Conservation (phyloP, 2,113 vertebrate species). For the Dinomys branickii region DNA sequence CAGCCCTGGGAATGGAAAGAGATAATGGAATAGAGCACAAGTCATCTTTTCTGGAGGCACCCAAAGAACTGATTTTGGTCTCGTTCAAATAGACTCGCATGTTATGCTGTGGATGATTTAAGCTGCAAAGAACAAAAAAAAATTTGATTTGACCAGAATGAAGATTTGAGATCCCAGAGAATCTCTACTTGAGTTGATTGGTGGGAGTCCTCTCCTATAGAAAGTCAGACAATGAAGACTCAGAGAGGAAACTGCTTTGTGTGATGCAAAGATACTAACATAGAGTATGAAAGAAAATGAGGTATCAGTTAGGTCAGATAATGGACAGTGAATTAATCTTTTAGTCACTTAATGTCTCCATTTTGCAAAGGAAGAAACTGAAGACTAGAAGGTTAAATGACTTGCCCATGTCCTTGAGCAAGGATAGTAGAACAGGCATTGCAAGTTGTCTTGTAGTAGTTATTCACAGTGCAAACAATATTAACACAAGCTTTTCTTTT, state of each 20-base stretch:
- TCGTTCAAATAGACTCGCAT: background rate
- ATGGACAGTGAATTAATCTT: constrained; percentile 8
- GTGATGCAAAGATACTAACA: background rate
- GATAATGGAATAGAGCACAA: background rate
- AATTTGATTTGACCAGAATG: background rate
- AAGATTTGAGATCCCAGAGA: background rate
- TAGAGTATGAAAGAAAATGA: background rate
- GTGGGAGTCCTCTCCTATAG: background rate
- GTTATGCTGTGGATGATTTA: background rate
- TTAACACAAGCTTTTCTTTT: too few relatives aligned
- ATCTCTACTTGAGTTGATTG: background rate
- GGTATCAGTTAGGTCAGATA: background rate
- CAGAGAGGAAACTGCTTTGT: background rate
- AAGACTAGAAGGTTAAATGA: background rate
- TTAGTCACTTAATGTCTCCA: background rate
- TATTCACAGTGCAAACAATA: too few relatives aligned
- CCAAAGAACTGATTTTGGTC: background rate
- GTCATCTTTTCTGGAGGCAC: background rate
- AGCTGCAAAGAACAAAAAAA: background rate
- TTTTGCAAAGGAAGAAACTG: background rate
- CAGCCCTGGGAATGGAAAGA: too few relatives aligned
- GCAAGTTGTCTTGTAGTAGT: too few relatives aligned
- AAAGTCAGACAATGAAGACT: background rate
- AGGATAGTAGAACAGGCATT: background rate
- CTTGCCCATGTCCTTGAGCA: background rate